phyloP scores from a whole-genome alignment of 2,113 vertebrate species.

The Miniopterus natalensis region DNA sequence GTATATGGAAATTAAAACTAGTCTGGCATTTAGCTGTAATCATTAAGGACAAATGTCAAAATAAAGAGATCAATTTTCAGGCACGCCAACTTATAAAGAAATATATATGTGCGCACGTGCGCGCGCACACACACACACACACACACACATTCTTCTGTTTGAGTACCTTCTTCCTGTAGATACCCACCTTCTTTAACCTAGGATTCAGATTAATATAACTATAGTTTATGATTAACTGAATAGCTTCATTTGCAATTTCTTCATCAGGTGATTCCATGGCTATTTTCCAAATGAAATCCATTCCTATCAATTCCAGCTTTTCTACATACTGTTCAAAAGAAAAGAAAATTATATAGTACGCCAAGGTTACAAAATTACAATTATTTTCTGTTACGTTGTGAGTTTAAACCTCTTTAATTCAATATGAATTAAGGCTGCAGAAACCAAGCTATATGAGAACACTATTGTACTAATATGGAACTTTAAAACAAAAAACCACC shows the following conservation, averaged over 20 bases:
- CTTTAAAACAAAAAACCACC: not conserved
- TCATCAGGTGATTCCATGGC: slow-evolving; percentile 99
- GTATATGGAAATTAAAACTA: slow-evolving; percentile 70
- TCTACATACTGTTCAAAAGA: slow-evolving; percentile 94
- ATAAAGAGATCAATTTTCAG: not conserved
- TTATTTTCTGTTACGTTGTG: not conserved
- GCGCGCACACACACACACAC: too few relatives aligned
- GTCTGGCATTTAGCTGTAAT: not conserved
- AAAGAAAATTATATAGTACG: slow-evolving; percentile 3
- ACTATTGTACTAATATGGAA: not conserved
- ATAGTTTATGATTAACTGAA: slow-evolving; percentile 98
- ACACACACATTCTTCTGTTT: not conserved
- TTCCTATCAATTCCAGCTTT: slow-evolving; percentile 97
- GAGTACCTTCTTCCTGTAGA: not conserved
- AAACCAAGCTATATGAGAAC: not conserved
- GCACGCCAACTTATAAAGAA: not conserved
- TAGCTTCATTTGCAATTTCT: slow-evolving; percentile 99
- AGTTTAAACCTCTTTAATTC: slow-evolving; percentile 14
- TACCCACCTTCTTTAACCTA: slow-evolving; percentile 96
- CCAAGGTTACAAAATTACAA: not conserved
- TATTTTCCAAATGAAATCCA: slow-evolving; percentile 99
- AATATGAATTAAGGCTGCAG: slow-evolving; percentile 18
- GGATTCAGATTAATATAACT: slow-evolving; percentile 99
- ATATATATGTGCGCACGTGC: not conserved
- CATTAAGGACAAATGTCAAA: slow-evolving; percentile 58